Evolutionary conservation across 2,797 vertebrate species (phyloP), one percentile per base, ranked within the genome.

Genomic region (Rhinatrema bivittatum): DNA sequence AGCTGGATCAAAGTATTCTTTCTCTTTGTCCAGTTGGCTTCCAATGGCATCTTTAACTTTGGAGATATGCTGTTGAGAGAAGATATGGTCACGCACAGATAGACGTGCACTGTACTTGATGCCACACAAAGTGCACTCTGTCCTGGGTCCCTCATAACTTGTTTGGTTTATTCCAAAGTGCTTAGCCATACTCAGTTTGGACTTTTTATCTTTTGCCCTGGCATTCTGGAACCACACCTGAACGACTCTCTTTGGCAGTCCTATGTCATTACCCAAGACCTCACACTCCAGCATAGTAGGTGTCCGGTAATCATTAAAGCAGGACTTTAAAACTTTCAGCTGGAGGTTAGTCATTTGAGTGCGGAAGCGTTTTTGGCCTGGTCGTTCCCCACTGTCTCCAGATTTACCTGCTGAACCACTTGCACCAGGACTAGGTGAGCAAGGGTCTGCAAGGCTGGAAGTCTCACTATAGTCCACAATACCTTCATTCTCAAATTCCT

Each of bases 201-300:
- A 86, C 78, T 99, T 99, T 81, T 99, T 99, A 69, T 99, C 96
- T 75, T 99, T 99, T 20, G 96, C 94, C 65, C 96, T 87, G 42
- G 96, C 96, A 76, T 99, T 99, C 83, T 99, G 96, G 84, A 99
- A 99, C 96, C 96, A 99, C 70, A 99, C 96, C 82, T 99, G 96
- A 76, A 99, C 96, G 43, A 99, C 96, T 86, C 96, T 91, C 85
- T 99, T 99, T 87, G 96, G 96, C 86, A 99, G 91, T 87, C 95
- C 96, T 72, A 99, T 97, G 12, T 99, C 96, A 82, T 96, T 98
- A 72, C 96, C 96, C 63, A 99, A 89, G 65, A 98, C 94, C 78
- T 99, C 96, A 74, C 96, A 99, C 83, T 99, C 96, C 68, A 98
- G 78, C 96, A 99, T 99, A 27, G 96, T 99, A 16, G 96, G 96